Evolutionary conservation across 1,140 invertebrate genomes (phyloP), one percentile per base, ranked within the genome.

Genomic region (Penaeus chinensis): DNA sequence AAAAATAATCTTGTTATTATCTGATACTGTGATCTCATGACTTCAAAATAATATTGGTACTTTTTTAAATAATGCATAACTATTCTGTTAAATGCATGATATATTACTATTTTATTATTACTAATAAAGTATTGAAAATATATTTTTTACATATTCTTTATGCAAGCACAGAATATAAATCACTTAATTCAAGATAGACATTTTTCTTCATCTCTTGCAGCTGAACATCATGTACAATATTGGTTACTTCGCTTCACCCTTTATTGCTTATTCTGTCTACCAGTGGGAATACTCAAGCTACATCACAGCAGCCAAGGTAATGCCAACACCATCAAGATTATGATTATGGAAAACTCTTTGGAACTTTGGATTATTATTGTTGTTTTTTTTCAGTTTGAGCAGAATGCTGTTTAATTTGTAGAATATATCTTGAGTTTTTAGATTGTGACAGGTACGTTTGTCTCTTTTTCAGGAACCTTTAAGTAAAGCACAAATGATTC

Each of bases 141-240:
- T 54, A 11, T 54, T 54, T 16, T 54, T 54, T 54, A 1, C 54
- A 13, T 13, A 54, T 54, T 13, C 10, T 54, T 11, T 54, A 13
- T 74, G 37, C 19, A 24, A 18, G n/a, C n/a, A n/a, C 18, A 24
- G 4, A 24, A 74, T 20, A 27, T 74, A 0, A 24, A 18, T 27
- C 7, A 32, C 24, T 24, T 74, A 18, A 37, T 24, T 24, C 5
- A 24, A 22, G n/a, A 24, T 74, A 19, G 4, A 32, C 0, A 24
- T 24, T 74, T 3, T 24, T 71, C n/a, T 18, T 74, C n/a, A 24
- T 13, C 37, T 24, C 20, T 27, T 74, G n/a, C 69, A 74, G 69
- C 69, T 74, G 24, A 74, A 74, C 24, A 74, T 74, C 69, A 32
- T 74, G 69, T 74, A 74, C 37, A 74, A 74, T 74, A 37, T 74